A percentile compares a stretch with the other conserved stretches of the same genome.
Evolutionary conservation across 2,888 invertebrate genomes (phyloP).

Genomic region (Callosobruchus maculatus): DNA sequence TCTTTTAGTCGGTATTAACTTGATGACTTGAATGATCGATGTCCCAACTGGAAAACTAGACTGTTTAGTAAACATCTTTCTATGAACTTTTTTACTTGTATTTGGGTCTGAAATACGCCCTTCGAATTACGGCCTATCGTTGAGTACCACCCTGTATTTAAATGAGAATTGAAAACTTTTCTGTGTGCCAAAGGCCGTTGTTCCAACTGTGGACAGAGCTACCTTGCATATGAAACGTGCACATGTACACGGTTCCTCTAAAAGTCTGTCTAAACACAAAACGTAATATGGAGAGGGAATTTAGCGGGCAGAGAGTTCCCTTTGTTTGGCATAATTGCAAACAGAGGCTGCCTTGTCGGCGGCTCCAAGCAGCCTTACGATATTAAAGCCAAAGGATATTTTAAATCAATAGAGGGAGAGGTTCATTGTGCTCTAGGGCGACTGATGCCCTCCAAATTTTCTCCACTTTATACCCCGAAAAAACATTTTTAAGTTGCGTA

Average conservation of each 20-base stretch:
- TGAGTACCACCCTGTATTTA: too few species aligned
- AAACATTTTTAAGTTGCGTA: too few species aligned
- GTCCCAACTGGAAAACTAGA: too few species aligned
- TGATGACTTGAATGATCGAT: too few species aligned
- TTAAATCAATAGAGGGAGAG: conserved; percentile 27
- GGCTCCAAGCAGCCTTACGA: conserved; percentile 13
- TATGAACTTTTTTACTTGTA: too few species aligned
- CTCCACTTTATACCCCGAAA: not conserved
- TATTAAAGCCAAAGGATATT: conserved; percentile 30
- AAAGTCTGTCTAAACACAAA: not conserved
- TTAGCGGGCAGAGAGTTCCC: not conserved
- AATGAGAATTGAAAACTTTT: too few species aligned
- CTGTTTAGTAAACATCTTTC: too few species aligned
- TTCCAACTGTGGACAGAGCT: too few species aligned
- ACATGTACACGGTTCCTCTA: not conserved
- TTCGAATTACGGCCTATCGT: too few species aligned
- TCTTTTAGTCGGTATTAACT: too few species aligned
- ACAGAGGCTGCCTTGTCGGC: conserved; percentile 1
- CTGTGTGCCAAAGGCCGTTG: too few species aligned
- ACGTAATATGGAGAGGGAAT: not conserved
- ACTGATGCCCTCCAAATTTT: not conserved
- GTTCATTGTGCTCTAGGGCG: conserved; percentile 11
- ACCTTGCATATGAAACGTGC: not conserved
- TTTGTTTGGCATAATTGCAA: conserved; percentile 3
- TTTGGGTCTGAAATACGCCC: too few species aligned